A percentile compares a stretch with the other conserved stretches of the same genome.
phyloP scores from a whole-genome alignment of 2,888 invertebrate species.

The Panorpa germanica region DNA sequence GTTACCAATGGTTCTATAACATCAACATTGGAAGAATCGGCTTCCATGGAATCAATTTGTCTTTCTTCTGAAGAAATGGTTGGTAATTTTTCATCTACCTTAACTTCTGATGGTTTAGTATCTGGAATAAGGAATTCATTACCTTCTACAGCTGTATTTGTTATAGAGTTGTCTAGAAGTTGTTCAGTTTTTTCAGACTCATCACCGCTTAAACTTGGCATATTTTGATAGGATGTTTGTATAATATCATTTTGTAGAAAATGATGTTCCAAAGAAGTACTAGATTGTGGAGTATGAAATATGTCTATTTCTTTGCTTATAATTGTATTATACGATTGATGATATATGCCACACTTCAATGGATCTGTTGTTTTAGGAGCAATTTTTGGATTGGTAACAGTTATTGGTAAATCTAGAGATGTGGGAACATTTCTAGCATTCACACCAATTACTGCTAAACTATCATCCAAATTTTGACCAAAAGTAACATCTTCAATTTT shows the following conservation, averaged over 20 bases:
- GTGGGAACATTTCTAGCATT: constrained; percentile 35
- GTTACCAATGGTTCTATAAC: constrained; percentile 21
- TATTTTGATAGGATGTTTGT: too few species aligned
- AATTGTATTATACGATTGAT: constrained; percentile 14
- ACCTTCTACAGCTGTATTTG: too few species aligned
- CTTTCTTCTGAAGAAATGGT: too few species aligned
- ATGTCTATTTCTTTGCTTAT: constrained; percentile 17
- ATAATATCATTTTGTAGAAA: too few species aligned
- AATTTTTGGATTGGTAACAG: constrained; percentile 57
- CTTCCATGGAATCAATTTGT: too few species aligned
- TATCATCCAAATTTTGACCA: constrained; percentile 27
- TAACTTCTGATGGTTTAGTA: too few species aligned
- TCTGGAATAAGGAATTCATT: too few species aligned
- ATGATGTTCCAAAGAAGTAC: constrained; percentile 21
- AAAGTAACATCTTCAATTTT: constrained; percentile 21
- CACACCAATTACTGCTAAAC: constrained; percentile 36
- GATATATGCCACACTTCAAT: constrained; percentile 14
- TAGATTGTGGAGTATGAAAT: constrained; percentile 18
- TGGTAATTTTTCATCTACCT: too few species aligned
- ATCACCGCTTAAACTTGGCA: too few species aligned
- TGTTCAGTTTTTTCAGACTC: too few species aligned
- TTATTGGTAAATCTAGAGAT: constrained; percentile 54
- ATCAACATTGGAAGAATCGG: too few species aligned
- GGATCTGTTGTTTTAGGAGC: constrained; percentile 31
- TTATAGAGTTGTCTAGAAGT: too few species aligned